These are phyloP conservation scores for Zingel zingel DNA, from an alignment of 2,113 vertebrate genomes.

Conservation along the genomic window DNA sequence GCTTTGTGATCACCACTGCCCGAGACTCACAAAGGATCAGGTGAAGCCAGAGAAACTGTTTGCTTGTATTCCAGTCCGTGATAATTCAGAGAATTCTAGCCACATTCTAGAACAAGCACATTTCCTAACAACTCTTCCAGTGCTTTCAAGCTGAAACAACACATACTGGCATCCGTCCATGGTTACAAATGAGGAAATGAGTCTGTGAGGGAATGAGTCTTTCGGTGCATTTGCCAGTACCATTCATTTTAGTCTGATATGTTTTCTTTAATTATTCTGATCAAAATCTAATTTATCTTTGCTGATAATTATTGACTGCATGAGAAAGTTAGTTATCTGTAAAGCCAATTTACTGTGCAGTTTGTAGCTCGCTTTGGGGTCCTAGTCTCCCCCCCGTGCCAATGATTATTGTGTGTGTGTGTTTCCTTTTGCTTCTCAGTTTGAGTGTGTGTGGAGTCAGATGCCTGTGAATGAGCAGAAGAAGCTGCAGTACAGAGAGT, in stretches of 20 bases:
- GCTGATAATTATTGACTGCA: slow-evolving; percentile 64
- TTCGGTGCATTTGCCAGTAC: slow-evolving; percentile 45
- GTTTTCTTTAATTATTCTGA: slow-evolving; percentile 71
- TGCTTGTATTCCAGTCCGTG: background rate
- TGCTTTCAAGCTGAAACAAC: slow-evolving; percentile 53
- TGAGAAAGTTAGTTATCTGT: slow-evolving; percentile 58
- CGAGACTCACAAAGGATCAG: slow-evolving; percentile 82
- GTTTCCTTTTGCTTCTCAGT: slow-evolving; percentile 66
- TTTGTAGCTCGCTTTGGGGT: slow-evolving; percentile 26
- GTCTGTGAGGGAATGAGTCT: background rate
- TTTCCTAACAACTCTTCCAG: slow-evolving; percentile 32
- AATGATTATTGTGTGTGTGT: slow-evolving; percentile 66
- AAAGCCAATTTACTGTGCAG: slow-evolving; percentile 50
- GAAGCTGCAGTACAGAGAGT: slow-evolving; percentile 74
- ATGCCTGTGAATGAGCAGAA: slow-evolving; percentile 74
- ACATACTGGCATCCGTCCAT: slow-evolving; percentile 28
- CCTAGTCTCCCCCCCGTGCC: background rate
- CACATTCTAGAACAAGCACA: slow-evolving; percentile 10
- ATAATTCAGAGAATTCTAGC: slow-evolving; percentile 11
- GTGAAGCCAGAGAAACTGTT: slow-evolving; percentile 60
- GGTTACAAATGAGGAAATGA: slow-evolving; percentile 49
- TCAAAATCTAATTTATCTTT: slow-evolving; percentile 70
- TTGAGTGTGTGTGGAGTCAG: slow-evolving; percentile 83
- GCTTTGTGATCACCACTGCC: slow-evolving; percentile 73
- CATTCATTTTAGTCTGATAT: slow-evolving; percentile 42